A percentile compares a stretch with the other conserved stretches of the same genome.
Evolutionary conservation across 2,113 vertebrate genomes (phyloP).

Genomic region (Pteruthius melanotis): DNA sequence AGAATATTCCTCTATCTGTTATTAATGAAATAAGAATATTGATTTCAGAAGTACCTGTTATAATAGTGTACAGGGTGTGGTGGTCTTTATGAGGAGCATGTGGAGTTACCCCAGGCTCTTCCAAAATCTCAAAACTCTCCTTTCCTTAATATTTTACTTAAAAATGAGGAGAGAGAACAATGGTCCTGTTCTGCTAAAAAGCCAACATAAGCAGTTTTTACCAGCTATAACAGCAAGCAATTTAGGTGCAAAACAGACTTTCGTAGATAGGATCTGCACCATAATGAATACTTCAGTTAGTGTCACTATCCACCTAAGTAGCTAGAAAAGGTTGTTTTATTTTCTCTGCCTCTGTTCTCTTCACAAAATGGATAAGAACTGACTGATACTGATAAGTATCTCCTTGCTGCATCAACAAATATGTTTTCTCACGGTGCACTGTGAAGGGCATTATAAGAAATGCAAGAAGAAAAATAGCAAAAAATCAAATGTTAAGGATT

Average conservation of each 20-base stretch:
- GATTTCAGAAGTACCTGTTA: not conserved
- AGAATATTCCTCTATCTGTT: not conserved
- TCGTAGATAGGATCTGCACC: not conserved
- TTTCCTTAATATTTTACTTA: not conserved
- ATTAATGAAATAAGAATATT: not conserved
- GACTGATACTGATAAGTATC: not conserved
- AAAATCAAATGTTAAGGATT: not conserved
- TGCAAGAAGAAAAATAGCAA: not conserved
- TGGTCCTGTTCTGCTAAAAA: not conserved
- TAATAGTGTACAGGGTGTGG: accelerated
- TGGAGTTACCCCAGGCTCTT: not conserved
- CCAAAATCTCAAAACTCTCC: not conserved
- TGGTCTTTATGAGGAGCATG: not conserved
- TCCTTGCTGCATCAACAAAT: not conserved
- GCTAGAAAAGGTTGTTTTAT: not conserved
- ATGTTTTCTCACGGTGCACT: not conserved
- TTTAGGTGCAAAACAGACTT: slow-evolving; percentile 23
- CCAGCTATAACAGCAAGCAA: not conserved
- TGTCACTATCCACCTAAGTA: not conserved
- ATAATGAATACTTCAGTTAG: not conserved
- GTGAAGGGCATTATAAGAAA: not conserved
- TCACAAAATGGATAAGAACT: not conserved
- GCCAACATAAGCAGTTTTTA: not conserved
- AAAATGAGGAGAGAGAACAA: not conserved
- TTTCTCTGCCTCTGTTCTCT: not conserved